A percentile compares a stretch with the other conserved stretches of the same genome.
Evolutionary conservation across 2,888 invertebrate genomes (phyloP).

Genomic region (Ichneumoninae sp.): DNA sequence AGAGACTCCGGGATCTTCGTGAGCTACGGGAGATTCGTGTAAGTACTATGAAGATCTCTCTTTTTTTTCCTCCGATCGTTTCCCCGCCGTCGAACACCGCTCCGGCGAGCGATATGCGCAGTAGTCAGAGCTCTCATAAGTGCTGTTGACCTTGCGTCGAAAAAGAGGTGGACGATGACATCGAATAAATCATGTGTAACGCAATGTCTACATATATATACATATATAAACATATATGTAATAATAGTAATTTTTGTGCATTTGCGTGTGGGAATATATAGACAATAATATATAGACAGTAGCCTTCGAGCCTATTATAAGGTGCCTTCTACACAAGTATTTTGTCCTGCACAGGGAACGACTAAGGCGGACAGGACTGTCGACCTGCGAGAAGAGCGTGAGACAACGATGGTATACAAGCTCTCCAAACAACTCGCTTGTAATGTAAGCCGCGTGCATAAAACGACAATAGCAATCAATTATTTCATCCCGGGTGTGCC

Average conservation of each 20-base stretch:
- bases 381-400: conserved; percentile 61
- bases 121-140: conserved; percentile 68
- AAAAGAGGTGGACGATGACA: conserved; percentile 41
- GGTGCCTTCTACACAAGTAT: not conserved
- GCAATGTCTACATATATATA: not conserved
- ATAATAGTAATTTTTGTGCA: not conserved
- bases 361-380: conserved; percentile 41
- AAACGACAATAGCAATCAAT: conserved; percentile 46
- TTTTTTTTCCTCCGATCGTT: conserved; percentile 1
- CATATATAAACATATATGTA: not conserved
- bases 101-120: conserved; percentile 73
- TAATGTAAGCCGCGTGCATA: conserved; percentile 20
- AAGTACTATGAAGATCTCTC: not conserved
- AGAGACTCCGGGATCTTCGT: not conserved
- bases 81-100: not conserved
- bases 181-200: conserved; percentile 55
- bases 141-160: conserved; percentile 80
- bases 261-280: not conserved
- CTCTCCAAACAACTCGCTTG: conserved; percentile 34
- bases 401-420: conserved; percentile 63
- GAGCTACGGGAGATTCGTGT: not conserved
- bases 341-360: not conserved
- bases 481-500: conserved; percentile 31
- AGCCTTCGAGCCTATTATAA: conserved; percentile 3
- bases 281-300: not conserved